A percentile compares a stretch with the other conserved stretches of the same genome.
Evolutionary conservation across 2,797 vertebrate genomes (phyloP).

Genomic region (Cheirogaleus major): DNA sequence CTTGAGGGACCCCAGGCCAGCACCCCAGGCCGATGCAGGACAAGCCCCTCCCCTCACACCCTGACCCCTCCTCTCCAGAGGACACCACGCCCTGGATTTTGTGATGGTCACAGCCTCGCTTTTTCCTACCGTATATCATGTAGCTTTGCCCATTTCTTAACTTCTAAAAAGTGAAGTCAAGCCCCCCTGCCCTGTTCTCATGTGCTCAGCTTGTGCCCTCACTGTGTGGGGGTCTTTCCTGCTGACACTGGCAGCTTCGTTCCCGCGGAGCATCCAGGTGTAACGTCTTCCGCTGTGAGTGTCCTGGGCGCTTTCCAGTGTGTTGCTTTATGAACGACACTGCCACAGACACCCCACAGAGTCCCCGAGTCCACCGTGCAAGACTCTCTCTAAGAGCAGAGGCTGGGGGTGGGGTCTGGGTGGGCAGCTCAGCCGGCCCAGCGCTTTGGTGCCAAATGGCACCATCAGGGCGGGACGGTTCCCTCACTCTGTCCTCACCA

Average conservation of each 20-base stretch:
- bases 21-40: rapidly evolving
- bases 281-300: background rate
- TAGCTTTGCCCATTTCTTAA: background rate
- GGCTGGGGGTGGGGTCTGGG: background rate
- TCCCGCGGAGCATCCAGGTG: too few species aligned
- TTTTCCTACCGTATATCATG: rapidly evolving
- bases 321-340: background rate
- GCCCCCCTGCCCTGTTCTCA: background rate
- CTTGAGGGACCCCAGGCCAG: background rate
- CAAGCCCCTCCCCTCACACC: too few species aligned
- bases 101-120: background rate
- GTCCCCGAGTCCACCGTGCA: rapidly evolving
- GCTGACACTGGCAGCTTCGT: rapidly evolving
- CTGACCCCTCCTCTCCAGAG: background rate
- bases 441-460: rapidly evolving
- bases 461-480: rapidly evolving
- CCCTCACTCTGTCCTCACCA: background rate
- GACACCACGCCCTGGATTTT: background rate
- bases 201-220: too few species aligned
- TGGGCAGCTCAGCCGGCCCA: background rate
- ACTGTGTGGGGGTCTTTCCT: background rate
- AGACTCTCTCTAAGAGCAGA: background rate
- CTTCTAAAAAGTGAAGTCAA: too few species aligned
- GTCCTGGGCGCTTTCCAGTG: background rate
- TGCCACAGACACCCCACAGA: background rate